These are phyloP conservation scores for Sepiola atlantica DNA, from an alignment of 2,888 invertebrate species.

Conservation along the genomic window DNA sequence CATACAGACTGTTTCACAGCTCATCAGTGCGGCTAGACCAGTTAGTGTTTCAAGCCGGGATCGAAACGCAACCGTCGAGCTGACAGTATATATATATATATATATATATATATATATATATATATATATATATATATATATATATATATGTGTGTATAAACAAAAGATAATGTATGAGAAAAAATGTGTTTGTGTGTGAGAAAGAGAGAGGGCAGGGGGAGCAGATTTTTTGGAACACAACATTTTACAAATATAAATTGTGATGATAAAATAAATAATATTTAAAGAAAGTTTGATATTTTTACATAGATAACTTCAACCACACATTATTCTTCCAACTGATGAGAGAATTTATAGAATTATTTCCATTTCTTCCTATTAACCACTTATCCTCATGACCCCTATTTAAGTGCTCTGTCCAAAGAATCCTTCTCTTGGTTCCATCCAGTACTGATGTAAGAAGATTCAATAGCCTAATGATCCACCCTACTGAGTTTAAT, in stretches of 20 bases:
- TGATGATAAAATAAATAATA: neutral
- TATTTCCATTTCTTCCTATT: neutral
- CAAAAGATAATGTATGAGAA: neutral
- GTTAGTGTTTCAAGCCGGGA: too few relatives aligned
- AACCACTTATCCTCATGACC: neutral
- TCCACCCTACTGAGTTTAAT: slow-evolving; percentile 6
- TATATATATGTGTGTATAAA: neutral
- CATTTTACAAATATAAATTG: neutral
- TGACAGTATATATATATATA: too few relatives aligned
- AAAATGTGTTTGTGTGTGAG: neutral
- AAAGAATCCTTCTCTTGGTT: neutral
- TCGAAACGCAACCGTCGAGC: too few relatives aligned
- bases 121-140: too few relatives aligned
- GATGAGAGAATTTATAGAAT: neutral
- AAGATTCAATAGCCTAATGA: neutral
- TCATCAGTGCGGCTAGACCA: too few relatives aligned
- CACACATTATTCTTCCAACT: neutral
- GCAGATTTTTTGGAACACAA: neutral
- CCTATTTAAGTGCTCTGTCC: neutral
- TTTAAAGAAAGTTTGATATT: neutral
- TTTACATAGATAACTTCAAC: neutral
- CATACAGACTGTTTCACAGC: too few relatives aligned
- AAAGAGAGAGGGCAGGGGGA: neutral
- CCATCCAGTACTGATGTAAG: neutral
- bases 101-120: too few relatives aligned